A percentile compares a stretch with the other conserved stretches of the same genome.
Evolutionary conservation across 1,140 invertebrate species (phyloP).

Genomic region (Drosophila ambigua): DNA sequence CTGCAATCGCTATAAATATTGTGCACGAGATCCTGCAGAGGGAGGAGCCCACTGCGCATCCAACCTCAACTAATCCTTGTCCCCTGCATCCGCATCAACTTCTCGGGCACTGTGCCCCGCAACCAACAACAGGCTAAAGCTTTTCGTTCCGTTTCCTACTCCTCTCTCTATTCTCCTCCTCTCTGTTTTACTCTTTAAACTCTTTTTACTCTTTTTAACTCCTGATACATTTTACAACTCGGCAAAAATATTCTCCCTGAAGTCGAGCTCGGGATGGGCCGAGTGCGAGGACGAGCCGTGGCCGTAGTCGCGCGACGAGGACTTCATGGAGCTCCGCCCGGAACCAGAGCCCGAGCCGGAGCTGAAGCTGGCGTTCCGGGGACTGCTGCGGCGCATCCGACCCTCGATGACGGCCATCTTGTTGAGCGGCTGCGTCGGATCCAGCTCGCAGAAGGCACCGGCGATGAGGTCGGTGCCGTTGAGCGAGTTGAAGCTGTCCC

Average conservation of each 20-base stretch:
- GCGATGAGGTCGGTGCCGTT: constrained; percentile 79
- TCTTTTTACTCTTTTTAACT: neutral
- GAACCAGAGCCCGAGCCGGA: constrained; percentile 75
- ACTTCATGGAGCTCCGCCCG: constrained; percentile 78
- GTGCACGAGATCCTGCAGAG: too few relatives aligned
- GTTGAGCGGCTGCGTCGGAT: constrained; percentile 78
- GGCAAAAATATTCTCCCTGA: constrained; percentile 82
- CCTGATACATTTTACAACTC: constrained; percentile 58
- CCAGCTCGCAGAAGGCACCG: constrained; percentile 79
- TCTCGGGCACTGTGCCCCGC: too few relatives aligned
- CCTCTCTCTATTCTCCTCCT: neutral
- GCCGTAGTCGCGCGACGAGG: constrained; percentile 71
- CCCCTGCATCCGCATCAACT: too few relatives aligned
- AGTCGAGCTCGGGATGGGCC: constrained; percentile 79
- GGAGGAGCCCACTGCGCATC: too few relatives aligned
- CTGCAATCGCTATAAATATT: too few relatives aligned
- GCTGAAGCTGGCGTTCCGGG: constrained; percentile 68
- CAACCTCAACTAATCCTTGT: too few relatives aligned
- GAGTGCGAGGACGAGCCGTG: constrained; percentile 74
- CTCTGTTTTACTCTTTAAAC: neutral
- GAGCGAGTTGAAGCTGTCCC: constrained; percentile 79
- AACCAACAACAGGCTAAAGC: constrained; percentile 39
- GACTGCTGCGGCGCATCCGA: constrained; percentile 78
- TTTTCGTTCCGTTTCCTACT: constrained; percentile 41
- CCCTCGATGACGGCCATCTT: constrained; percentile 80